Conservation (phyloP, 2,888 invertebrate genomes). For the Dinocampus coccinellae region DNA sequence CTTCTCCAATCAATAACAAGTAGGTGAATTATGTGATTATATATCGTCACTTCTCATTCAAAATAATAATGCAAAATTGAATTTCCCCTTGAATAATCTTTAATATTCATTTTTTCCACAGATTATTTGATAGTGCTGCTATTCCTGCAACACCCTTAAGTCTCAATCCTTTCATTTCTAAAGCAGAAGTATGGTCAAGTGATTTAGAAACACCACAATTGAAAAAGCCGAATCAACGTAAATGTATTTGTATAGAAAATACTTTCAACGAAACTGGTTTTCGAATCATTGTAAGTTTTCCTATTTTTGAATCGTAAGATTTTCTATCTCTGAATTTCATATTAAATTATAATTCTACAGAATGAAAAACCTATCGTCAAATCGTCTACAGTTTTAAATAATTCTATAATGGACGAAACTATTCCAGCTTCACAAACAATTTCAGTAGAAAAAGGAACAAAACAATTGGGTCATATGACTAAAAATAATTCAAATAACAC, state of each 20-base stretch:
- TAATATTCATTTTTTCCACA: constrained; percentile 33
- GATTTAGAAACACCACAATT: constrained; percentile 59
- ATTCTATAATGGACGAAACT: constrained; percentile 23
- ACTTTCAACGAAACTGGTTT: background rate
- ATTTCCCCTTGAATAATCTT: too few species aligned
- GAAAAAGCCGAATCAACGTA: background rate
- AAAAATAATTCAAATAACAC: constrained; percentile 26
- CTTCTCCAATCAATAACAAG: constrained; percentile 3
- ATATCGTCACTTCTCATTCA: too few species aligned
- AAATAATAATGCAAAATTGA: too few species aligned
- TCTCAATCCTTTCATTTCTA: constrained; percentile 53
- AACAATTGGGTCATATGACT: constrained; percentile 53
- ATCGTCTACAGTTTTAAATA: background rate
- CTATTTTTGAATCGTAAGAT: background rate
- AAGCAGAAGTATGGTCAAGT: constrained; percentile 55
- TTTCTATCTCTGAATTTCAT: background rate
- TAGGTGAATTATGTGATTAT: background rate
- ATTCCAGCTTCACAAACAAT: constrained; percentile 51
- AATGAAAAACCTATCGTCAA: background rate
- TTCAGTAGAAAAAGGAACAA: constrained; percentile 42
- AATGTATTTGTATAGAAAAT: background rate
- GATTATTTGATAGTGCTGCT: constrained; percentile 47
- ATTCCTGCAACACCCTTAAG: constrained; percentile 55
- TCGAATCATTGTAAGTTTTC: background rate
- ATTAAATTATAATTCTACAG: background rate